Conservation (phyloP, 2,797 vertebrate genomes). For the Paratrypauchen microcephalus region DNA sequence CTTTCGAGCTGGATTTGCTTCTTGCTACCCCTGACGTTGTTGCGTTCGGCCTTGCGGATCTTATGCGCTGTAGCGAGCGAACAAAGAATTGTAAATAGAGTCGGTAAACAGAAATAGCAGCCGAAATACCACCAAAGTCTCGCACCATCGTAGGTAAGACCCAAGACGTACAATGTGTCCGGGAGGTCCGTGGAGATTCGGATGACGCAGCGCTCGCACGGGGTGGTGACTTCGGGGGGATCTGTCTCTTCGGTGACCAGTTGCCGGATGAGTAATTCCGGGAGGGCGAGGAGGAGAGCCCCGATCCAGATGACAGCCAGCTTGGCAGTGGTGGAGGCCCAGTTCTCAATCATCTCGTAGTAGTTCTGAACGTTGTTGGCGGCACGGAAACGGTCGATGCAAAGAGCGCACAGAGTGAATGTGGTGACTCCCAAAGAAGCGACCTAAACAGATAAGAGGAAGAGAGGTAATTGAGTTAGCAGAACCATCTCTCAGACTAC, state of each 20-base stretch:
- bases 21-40: conserved; percentile 90
- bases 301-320: conserved; percentile 97
- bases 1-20: conserved; percentile 95
- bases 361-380: conserved; percentile 99
- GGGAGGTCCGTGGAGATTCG: conserved; percentile 91
- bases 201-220: conserved; percentile 84
- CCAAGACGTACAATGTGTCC: conserved; percentile 92
- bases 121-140: conserved; percentile 99
- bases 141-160: conserved; percentile 92
- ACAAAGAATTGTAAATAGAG: conserved; percentile 95
- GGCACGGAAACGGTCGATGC: conserved; percentile 94
- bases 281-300: conserved; percentile 89
- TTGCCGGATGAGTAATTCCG: conserved; percentile 93
- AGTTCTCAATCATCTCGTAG: conserved; percentile 99
- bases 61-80: conserved; percentile 92
- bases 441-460: conserved; percentile 76
- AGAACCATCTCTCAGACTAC: not conserved
- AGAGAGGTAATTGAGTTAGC: conserved; percentile 4
- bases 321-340: conserved; percentile 92
- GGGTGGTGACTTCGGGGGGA: conserved; percentile 51
- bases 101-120: conserved; percentile 97
- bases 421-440: conserved; percentile 95
- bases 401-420: conserved; percentile 94
- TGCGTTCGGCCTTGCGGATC: conserved; percentile 89
- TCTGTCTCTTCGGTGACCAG: conserved; percentile 81